Percentiles rank a stretch among this genome's conserved stretches.
These are phyloP conservation scores for Monoplex corrugatus DNA, from an alignment of 2,888 invertebrate species.

Conservation along the genomic window DNA sequence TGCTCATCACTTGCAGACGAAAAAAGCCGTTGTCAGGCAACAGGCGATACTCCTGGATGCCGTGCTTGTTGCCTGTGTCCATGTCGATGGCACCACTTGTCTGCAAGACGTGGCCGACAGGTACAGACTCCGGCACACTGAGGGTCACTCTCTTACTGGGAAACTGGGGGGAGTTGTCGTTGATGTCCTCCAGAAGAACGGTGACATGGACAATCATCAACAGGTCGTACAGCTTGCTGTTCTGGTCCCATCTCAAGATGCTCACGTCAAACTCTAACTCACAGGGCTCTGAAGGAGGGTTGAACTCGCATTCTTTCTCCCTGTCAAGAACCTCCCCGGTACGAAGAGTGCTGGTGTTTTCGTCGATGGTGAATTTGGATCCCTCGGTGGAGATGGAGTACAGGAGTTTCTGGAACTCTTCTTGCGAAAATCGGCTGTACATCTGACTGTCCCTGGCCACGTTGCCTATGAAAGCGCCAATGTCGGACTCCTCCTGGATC, in stretches of 20 bases:
- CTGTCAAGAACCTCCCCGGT: constrained; percentile 67
- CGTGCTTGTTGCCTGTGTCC: constrained; percentile 65
- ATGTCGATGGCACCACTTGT: constrained; percentile 66
- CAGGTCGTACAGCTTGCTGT: constrained; percentile 63
- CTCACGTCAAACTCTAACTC: constrained; percentile 67
- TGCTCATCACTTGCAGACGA: constrained; percentile 57
- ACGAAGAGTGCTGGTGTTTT: constrained; percentile 65
- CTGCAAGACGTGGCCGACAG: constrained; percentile 58
- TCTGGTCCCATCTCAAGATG: constrained; percentile 64
- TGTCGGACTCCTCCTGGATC: constrained; percentile 56
- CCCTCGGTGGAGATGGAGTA: constrained; percentile 70
- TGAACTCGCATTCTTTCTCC: constrained; percentile 66
- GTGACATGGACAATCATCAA: constrained; percentile 69
- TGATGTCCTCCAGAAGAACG: constrained; percentile 87
- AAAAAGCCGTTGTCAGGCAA: constrained; percentile 64
- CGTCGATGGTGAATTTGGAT: constrained; percentile 68
- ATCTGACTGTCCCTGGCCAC: constrained; percentile 70
- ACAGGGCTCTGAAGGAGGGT: constrained; percentile 58
- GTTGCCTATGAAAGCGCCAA: constrained; percentile 64
- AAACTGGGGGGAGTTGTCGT: constrained; percentile 98
- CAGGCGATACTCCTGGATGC: constrained; percentile 64
- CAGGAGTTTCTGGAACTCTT: constrained; percentile 67
- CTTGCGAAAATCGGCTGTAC: constrained; percentile 66
- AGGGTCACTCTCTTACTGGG: constrained; percentile 81
- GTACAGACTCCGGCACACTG: constrained; percentile 65